Evolutionary conservation across 2,888 invertebrate species (phyloP).

Genomic region (Noctua janthina): DNA sequence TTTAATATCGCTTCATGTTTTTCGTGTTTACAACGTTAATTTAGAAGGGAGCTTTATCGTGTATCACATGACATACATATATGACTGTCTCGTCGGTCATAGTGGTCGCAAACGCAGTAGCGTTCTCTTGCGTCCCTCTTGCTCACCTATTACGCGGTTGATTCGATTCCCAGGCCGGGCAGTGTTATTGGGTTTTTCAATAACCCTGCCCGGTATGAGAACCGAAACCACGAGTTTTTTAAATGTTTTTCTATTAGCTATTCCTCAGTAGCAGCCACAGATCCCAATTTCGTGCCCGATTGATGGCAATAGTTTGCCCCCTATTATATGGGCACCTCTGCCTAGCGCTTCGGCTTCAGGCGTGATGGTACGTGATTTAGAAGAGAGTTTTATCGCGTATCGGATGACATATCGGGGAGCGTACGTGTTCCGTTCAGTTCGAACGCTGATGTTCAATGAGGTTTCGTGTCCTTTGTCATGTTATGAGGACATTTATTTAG

Average conservation of each 20-base stretch:
- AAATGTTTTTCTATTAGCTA: no score
- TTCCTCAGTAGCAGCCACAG: no score
- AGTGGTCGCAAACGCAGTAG: no score
- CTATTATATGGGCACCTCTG: not conserved
- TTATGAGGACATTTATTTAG: slow-evolving; percentile 23
- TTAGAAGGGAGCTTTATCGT: slow-evolving; percentile 52
- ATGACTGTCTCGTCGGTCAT: not conserved
- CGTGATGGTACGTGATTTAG: slow-evolving; percentile 46
- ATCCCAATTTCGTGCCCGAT: no score
- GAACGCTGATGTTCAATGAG: not conserved
- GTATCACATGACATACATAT: slow-evolving; percentile 8
- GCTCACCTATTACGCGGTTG: no score
- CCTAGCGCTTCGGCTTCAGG: not conserved
- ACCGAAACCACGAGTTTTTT: not conserved
- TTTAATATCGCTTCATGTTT: slow-evolving; percentile 68
- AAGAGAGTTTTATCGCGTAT: slow-evolving; percentile 43
- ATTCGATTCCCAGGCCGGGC: no score
- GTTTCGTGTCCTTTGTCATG: slow-evolving; percentile 25
- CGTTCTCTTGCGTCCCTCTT: no score
- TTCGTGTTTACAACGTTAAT: slow-evolving; percentile 66
- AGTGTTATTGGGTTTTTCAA: not conserved
- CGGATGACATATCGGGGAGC: slow-evolving; percentile 44
- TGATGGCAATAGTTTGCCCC: not conserved
- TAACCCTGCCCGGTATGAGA: not conserved
- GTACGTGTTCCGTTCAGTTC: slow-evolving; percentile 26